Conservation (phyloP, 2,888 invertebrate genomes). For the Torymus texanus region DNA sequence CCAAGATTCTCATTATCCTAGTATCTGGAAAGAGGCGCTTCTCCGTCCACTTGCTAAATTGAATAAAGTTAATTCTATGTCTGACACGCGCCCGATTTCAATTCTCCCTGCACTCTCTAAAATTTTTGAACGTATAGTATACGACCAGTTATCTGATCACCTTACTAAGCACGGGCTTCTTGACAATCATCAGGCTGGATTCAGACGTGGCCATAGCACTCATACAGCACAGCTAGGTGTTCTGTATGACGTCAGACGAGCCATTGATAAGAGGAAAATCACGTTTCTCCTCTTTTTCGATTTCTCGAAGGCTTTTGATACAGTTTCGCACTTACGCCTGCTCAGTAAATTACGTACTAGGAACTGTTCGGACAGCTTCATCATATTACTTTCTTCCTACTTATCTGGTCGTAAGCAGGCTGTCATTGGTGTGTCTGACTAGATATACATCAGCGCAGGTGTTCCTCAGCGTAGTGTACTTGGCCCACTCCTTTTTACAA, state of each 20-base stretch:
- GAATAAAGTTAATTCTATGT: too few species aligned
- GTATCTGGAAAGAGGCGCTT: background rate
- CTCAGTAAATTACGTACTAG: background rate
- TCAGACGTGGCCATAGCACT: too few species aligned
- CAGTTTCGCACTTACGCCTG: background rate
- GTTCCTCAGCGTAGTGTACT: slow-evolving; percentile 16
- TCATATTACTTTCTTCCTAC: background rate
- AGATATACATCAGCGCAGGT: background rate
- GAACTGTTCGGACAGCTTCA: background rate
- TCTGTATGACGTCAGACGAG: slow-evolving; percentile 12
- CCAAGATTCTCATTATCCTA: background rate
- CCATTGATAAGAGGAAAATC: slow-evolving; percentile 12
- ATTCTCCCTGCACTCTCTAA: too few species aligned
- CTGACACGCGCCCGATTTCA: too few species aligned
- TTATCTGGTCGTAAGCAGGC: background rate
- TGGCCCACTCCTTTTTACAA: slow-evolving; percentile 22
- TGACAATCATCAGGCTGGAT: too few species aligned
- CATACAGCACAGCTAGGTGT: background rate
- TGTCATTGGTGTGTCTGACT: background rate
- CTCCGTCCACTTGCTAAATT: background rate
- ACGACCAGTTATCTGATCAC: too few species aligned
- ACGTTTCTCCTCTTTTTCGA: slow-evolving; percentile 15
- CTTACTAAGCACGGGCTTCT: too few species aligned
- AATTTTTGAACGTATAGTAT: too few species aligned
- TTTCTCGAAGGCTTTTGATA: too few species aligned